Evolutionary conservation across 2,113 vertebrate species (phyloP), one percentile per base, ranked within the genome.

Genomic region (Craseonycteris thonglongyai): DNA sequence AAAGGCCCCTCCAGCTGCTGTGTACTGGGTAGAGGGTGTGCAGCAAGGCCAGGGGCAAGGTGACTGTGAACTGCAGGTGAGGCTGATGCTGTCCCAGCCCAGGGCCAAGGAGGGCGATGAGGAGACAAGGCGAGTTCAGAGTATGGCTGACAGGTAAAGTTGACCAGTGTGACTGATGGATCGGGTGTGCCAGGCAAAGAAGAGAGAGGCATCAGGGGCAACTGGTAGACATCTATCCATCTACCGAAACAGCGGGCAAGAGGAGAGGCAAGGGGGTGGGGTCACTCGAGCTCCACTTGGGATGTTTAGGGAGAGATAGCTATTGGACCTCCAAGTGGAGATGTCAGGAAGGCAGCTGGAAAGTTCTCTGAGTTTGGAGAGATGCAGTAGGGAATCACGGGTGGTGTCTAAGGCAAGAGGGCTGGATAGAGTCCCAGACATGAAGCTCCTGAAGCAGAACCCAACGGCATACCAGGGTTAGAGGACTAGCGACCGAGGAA

Each of bases 41-140:
- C 58, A 12, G 42, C 1, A 0, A 51, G 35, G 28, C 82, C 35
- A 2, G 18, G 7, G 24, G 11, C 1, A 35, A 16, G 26, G 38
- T 15, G 10, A 13, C 45, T 7, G 59, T 9, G 0, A 19, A 21
- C 12, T 0, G 14, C 45, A 18, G 16, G 59, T 16, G 51, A 56
- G 33, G 19, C 18, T 1, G 40, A 7, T 9, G 3, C 54, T 1
- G 4, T 45, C 59, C 68, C 3, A 0, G n/a, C 19, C 59, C 30
- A 10, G 30, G 30, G 5, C 18, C n/a, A n/a, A n/a, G 7, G 9
- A 45, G 40, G 10, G 83, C 45, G 10, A 35, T 13, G 21, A 8
- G 35, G 13, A n/a, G 21, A 59, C 66, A 28, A 2, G 33, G 63
- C 80, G 10, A 0, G 35, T 58, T 51, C 69, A 40, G 59, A 71